These are phyloP conservation scores for Malthinus flaveolus DNA, from an alignment of 2,888 invertebrate species.

Conservation along the genomic window DNA sequence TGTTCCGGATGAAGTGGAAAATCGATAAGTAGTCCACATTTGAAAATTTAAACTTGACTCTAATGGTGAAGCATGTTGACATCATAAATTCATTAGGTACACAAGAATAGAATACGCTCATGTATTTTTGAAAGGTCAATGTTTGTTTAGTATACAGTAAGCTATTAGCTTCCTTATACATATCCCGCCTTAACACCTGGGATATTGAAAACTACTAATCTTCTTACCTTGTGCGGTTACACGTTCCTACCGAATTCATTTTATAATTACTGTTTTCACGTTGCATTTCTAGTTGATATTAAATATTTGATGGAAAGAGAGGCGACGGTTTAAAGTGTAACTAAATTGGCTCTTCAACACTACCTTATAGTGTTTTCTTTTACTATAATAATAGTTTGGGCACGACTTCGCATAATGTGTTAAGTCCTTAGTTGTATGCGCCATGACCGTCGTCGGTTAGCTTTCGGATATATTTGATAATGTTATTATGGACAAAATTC, in stretches of 20 bases:
- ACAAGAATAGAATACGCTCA: constrained; percentile 23
- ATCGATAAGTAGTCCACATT: no score
- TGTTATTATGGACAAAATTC: constrained; percentile 19
- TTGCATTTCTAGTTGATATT: not conserved
- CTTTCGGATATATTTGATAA: constrained; percentile 30
- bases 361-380: constrained; percentile 36
- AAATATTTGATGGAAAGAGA: constrained; percentile 6
- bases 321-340: constrained; percentile 6
- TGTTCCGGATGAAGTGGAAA: no score
- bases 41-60: no score
- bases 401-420: constrained; percentile 39
- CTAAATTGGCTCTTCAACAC: constrained; percentile 19
- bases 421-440: constrained; percentile 40
- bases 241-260: constrained; percentile 36
- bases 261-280: constrained; percentile 18
- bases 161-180: constrained; percentile 36
- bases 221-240: constrained; percentile 41
- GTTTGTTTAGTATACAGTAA: constrained; percentile 38
- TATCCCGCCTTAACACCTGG: constrained; percentile 47
- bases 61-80: not conserved
- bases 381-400: constrained; percentile 32
- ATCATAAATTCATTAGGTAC: constrained; percentile 2
- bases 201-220: constrained; percentile 42
- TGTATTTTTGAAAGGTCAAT: constrained; percentile 37
- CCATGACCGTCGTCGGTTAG: constrained; percentile 29